Evolutionary conservation across 2,113 vertebrate genomes (phyloP).

Genomic region (Chunga burmeisteri): DNA sequence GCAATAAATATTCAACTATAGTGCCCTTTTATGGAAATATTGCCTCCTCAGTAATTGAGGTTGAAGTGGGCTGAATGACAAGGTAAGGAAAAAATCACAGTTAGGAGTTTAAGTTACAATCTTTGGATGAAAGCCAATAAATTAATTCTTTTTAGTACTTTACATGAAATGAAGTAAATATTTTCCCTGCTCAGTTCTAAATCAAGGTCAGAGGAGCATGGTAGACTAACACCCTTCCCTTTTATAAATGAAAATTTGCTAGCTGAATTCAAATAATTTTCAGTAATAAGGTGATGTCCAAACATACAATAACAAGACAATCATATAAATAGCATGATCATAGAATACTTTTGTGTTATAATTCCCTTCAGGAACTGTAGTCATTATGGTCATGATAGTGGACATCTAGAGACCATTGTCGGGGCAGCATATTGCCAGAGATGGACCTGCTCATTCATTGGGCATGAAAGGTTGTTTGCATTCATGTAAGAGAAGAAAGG

Average conservation of each 20-base stretch:
- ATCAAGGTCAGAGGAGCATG: background rate
- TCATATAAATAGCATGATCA: background rate
- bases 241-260: background rate
- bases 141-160: background rate
- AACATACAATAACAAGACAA: background rate
- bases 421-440: background rate
- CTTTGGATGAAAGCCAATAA: background rate
- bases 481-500: background rate
- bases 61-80: background rate
- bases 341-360: background rate
- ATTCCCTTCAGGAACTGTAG: background rate
- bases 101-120: background rate
- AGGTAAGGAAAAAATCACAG: background rate
- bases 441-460: background rate
- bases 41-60: background rate
- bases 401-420: background rate
- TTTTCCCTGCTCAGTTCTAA: background rate
- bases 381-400: rapidly evolving
- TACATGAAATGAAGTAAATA: background rate
- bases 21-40: background rate
- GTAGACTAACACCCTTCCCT: background rate
- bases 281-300: background rate
- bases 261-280: background rate
- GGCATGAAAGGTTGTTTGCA: background rate
- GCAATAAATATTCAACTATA: background rate